A percentile compares a stretch with the other conserved stretches of the same genome.
Conservation (phyloP, 2,113 vertebrate species). For the Syngnathus floridae region DNA sequence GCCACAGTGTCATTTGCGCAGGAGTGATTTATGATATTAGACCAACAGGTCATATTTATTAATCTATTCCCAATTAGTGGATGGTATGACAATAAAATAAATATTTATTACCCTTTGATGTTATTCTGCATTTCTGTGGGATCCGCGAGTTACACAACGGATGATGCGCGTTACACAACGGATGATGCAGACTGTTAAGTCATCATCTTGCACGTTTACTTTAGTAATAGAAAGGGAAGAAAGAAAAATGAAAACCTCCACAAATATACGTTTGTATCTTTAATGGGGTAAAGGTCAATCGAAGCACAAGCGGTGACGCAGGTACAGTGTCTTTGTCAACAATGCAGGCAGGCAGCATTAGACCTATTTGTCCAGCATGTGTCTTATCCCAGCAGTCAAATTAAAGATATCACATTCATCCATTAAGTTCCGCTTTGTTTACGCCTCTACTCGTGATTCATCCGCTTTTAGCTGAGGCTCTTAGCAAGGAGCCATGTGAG, state of each 20-base stretch:
- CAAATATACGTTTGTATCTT: too few relatives aligned
- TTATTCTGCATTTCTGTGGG: background rate
- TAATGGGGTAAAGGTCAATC: background rate
- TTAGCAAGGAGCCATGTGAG: slow-evolving; percentile 22
- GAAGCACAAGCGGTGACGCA: background rate
- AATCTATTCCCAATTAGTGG: background rate
- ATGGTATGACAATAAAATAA: background rate
- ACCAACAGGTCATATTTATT: background rate
- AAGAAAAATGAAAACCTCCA: background rate
- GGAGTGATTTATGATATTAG: background rate
- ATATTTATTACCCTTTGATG: background rate
- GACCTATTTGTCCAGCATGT: background rate
- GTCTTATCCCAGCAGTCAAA: slow-evolving; percentile 22
- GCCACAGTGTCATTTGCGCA: background rate
- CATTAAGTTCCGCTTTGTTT: slow-evolving; percentile 54
- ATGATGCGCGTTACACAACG: background rate
- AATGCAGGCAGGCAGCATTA: slow-evolving; percentile 1
- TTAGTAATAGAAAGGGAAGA: background rate
- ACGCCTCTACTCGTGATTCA: slow-evolving; percentile 17
- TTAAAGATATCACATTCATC: slow-evolving; percentile 38
- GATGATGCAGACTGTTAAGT: background rate
- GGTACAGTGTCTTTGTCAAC: background rate
- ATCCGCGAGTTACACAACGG: background rate
- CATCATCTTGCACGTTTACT: background rate
- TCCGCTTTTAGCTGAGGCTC: slow-evolving; percentile 25